Evolutionary conservation across 1,140 invertebrate species (phyloP).

Genomic region (Branchinecta lynchi): DNA sequence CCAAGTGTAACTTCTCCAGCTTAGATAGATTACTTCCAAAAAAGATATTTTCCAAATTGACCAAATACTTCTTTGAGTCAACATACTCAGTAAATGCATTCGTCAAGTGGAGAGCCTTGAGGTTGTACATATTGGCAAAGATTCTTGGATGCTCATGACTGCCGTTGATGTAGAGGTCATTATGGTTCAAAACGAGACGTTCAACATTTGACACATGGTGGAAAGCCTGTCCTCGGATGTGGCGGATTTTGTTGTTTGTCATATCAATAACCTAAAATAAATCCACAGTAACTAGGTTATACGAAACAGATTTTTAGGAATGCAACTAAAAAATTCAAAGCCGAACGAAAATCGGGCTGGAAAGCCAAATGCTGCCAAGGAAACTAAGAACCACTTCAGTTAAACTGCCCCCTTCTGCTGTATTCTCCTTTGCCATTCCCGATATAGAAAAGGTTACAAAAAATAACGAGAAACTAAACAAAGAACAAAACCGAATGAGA

Average conservation of each 20-base stretch:
- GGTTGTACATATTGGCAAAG: conserved; percentile 58
- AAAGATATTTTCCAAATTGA: conserved; percentile 50
- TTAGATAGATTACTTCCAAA: conserved; percentile 45
- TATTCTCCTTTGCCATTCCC: no score
- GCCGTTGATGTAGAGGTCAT: conserved; percentile 46
- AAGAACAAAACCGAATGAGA: no score
- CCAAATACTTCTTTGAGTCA: conserved; percentile 26
- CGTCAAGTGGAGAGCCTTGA: conserved; percentile 53
- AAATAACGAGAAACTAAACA: no score
- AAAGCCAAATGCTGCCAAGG: no score
- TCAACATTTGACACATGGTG: conserved; percentile 54
- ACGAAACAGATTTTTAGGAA: no score
- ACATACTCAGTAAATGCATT: conserved; percentile 50
- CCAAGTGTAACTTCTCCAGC: conserved; percentile 53
- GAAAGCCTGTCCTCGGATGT: conserved; percentile 57
- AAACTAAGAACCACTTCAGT: no score
- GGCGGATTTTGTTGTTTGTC: conserved; percentile 54
- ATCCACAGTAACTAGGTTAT: no score
- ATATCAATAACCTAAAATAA: conserved; percentile 40
- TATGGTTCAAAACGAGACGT: conserved; percentile 55
- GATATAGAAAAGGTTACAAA: no score
- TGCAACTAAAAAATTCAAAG: no score
- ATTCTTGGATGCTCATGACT: conserved; percentile 49
- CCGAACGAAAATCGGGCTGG: no score
- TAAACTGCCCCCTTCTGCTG: no score